Base-by-base conservation (phyloP, 30 jellyfish, hydroid and myxozoan species). In the Aurelia sp. region DNA sequence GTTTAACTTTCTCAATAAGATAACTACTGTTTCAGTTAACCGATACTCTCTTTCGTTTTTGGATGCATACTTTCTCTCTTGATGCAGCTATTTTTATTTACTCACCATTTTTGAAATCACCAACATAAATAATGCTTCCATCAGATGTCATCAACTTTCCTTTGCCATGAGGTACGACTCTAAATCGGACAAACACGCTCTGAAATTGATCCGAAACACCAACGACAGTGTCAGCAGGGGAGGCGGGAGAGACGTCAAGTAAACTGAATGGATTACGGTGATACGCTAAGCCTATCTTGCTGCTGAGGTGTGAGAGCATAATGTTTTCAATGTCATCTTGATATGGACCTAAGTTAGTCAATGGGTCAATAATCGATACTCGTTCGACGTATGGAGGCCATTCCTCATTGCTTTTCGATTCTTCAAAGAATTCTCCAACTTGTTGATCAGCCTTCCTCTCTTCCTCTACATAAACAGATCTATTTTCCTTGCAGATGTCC, bases 91-190 rank as follows among this genome's bases (percentile, higher is more conserved):
- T 44, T 37, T 37, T 37, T 7, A 37, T 37, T 44, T 22, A 60
- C 77, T 23, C 40, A 62, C 87, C 87, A 76, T 76, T 17, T 60
- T 62, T 76, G 22, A 76, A 76, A 41, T 62, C 70, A 9, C 87
- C 87, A 31, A 62, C 58, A 67, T 76, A 76, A 67, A 76, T 76
- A 48, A 76, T 69, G 16, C 37, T 62, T 7, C 48, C 87, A 60
- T 60, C 76, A 21, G 66, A 35, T 7, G 76, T 62, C 22, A 44
- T 6, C 20, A 76, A 75, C 35, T 59, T 76, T 52, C 87, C 87
- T 31, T 76, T 60, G 6, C 87, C 87, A 61, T 76, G 87, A n/a
- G 87, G 87, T 44, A 76, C 66, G 19, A 62, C 52, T 64, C 89
- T 78, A 41, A 27, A 62, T 3, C 51, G 67, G 1, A 13, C 66